Base-by-base conservation (phyloP, 2,888 invertebrate genomes). In the Formica aserva region DNA sequence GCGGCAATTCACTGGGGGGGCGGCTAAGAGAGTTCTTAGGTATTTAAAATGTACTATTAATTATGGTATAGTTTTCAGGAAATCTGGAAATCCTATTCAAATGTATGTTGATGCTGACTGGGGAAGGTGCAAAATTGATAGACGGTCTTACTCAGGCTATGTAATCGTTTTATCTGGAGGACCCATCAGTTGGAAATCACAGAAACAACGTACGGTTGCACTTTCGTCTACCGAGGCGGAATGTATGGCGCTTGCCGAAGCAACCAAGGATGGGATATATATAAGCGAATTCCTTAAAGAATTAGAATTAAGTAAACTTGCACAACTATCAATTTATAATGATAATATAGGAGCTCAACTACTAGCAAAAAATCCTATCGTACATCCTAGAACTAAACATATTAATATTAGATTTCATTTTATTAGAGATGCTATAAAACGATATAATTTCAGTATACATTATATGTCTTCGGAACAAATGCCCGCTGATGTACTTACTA, bases 121-220 rank as follows among this genome's bases (percentile, higher is more conserved):
- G 71, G 71, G 3, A 6, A 32, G 11, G 0, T 55, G 32, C 32
- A 6, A n/a, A 4, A n/a, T n/a, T 1, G 71, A 71, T n/a, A 22
- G 55, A n/a, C 3, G 52, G 3, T 71, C 32, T 1, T 71, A 71
- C 3, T 38, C 69, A 13, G 52, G 32, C 4, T 52, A 26, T 29
- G 69, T 48, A 3, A 32, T 69, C 26, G 9, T 22, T 3, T 29
- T 69, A 3, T 18, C 29, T 6, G 52, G 55, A 1, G 26, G 29
- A 6, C 26, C 52, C 22, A 32, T 76, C 15, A 45, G 48, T 1
- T 76, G 76, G 76, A 32, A 52, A n/a, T 65, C 65, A 1, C 60
- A 48, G 4, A 76, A 76, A 38, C 76, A 76, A 15, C 26, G 35
- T 0, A 76, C 52, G 1, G 74, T 74, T 13, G 60, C 74, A 0